These are phyloP conservation scores for Neodontobutis hainanensis DNA, from an alignment of 2,113 vertebrate species.

Conservation along the genomic window DNA sequence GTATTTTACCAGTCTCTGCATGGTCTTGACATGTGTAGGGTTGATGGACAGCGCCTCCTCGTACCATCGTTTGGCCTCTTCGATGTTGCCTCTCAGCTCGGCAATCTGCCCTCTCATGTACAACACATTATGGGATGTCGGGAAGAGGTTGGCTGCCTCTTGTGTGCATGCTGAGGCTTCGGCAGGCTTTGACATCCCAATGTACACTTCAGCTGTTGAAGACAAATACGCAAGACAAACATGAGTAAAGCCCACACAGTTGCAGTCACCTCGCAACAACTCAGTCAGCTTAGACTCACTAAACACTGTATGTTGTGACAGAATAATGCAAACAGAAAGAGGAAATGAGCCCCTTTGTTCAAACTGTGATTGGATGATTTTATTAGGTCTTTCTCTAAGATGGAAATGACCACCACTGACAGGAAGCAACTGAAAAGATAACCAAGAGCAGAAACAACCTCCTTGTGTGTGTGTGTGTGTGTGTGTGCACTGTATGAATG, in stretches of 20 bases:
- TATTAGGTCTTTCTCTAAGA: conserved; percentile 47
- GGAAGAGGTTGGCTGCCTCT: conserved; percentile 96
- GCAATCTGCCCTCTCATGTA: conserved; percentile 97
- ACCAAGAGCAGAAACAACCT: conserved; percentile 34
- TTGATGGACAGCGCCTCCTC: conserved; percentile 98
- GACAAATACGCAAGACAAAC: background rate
- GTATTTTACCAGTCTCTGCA: conserved; percentile 95
- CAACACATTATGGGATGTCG: conserved; percentile 94
- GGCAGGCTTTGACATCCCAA: conserved; percentile 92
- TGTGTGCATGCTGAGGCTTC: conserved; percentile 97
- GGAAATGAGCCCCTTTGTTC: conserved; percentile 55
- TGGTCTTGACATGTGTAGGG: conserved; percentile 97
- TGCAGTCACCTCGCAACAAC: background rate
- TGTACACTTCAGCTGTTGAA: conserved; percentile 92
- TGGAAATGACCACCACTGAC: conserved; percentile 57
- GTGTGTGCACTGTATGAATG: conserved; percentile 9
- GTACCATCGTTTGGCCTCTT: conserved; percentile 97
- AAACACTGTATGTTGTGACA: background rate
- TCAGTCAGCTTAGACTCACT: background rate
- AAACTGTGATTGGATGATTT: conserved; percentile 54
- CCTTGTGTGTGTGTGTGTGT: conserved; percentile 5
- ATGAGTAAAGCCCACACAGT: background rate
- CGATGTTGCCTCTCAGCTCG: conserved; percentile 90
- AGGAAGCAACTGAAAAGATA: conserved; percentile 59
- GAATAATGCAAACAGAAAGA: conserved; percentile 23